These are phyloP conservation scores for Drosophila sp. DNA, from an alignment of 1,140 invertebrate genomes.

Conservation along the genomic window DNA sequence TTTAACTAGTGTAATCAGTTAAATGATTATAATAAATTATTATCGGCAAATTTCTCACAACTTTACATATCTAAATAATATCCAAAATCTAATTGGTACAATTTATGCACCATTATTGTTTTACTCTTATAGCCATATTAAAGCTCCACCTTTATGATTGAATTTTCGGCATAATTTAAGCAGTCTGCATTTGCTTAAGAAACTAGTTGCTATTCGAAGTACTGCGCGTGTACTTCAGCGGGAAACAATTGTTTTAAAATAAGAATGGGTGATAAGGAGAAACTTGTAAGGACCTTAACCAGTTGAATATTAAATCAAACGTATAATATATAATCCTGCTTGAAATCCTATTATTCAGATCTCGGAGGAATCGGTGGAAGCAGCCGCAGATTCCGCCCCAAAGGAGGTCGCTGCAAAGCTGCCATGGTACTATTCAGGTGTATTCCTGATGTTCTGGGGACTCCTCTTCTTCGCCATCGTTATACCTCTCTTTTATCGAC, in stretches of 20 bases:
- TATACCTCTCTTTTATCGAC: constrained; percentile 57
- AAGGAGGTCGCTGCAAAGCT: constrained; percentile 10
- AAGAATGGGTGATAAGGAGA: constrained; percentile 41
- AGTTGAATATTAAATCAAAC: background rate
- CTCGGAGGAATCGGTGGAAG: constrained; percentile 15
- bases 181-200: background rate
- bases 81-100: no score
- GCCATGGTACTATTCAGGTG: constrained; percentile 54
- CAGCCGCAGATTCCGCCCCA: background rate
- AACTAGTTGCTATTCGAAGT: constrained; percentile 1
- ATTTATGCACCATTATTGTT: no score
- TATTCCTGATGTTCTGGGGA: constrained; percentile 56
- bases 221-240: background rate
- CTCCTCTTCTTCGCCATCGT: constrained; percentile 61
- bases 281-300: constrained; percentile 28
- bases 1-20: background rate
- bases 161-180: constrained; percentile 3
- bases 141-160: background rate
- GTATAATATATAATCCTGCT: background rate
- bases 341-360: constrained; percentile 1
- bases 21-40: no score
- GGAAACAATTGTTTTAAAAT: background rate
- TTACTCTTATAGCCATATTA: no score
- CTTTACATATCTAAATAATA: no score
- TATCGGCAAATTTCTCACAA: no score